Conservation (phyloP, 2,888 invertebrate species). For the Diploptera punctata region DNA sequence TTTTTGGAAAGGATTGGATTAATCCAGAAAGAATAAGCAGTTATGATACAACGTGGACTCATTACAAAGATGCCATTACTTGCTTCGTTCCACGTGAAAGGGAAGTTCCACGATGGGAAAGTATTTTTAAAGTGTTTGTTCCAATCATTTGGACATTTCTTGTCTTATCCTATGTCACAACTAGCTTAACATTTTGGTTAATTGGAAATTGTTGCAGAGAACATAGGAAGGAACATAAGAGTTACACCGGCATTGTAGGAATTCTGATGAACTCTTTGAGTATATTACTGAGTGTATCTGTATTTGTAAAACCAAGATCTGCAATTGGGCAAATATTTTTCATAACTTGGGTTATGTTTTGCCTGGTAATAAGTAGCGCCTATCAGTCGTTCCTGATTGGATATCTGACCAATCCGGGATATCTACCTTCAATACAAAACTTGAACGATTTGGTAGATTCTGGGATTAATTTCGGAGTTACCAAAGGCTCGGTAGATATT, state of each 20-base stretch:
- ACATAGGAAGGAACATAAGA: neutral
- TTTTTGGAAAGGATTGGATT: neutral
- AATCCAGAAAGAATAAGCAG: too few species aligned
- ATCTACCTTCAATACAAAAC: neutral
- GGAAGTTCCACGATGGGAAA: neutral
- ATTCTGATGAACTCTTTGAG: neutral
- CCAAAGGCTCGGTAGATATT: too few species aligned
- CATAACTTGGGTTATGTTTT: neutral
- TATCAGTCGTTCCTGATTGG: neutral
- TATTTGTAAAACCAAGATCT: neutral
- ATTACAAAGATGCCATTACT: neutral
- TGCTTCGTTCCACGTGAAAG: neutral
- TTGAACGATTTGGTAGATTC: too few species aligned
- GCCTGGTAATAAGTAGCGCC: neutral
- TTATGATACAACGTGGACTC: neutral
- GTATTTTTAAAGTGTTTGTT: neutral
- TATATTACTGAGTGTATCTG: neutral
- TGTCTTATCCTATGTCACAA: neutral
- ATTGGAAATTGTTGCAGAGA: neutral
- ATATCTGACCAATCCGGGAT: neutral
- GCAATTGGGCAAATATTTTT: neutral
- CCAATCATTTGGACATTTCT: neutral
- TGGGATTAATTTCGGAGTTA: too few species aligned
- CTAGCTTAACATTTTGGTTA: neutral
- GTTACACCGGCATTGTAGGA: neutral